phyloP scores from a whole-genome alignment of 2,113 vertebrate species.

The Hemicordylus capensis region DNA sequence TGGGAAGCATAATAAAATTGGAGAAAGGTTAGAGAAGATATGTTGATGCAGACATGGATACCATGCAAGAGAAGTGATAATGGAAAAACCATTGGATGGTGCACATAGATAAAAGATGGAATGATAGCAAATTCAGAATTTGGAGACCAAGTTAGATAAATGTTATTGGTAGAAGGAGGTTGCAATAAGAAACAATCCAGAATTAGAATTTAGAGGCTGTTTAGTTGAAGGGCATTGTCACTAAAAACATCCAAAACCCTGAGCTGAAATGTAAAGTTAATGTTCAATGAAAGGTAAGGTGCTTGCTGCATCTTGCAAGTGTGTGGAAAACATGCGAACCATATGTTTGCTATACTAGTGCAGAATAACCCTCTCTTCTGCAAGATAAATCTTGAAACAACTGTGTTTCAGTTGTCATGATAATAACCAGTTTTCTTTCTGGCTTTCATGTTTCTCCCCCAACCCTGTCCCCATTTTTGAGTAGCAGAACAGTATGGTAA shows the following conservation, averaged over 20 bases:
- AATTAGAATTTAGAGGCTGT: fast-evolving
- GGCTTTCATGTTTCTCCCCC: neutral
- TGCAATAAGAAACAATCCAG: neutral
- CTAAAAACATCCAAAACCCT: neutral
- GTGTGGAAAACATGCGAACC: neutral
- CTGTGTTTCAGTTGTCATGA: neutral
- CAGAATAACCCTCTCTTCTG: neutral
- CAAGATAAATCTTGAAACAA: neutral
- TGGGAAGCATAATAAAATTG: neutral
- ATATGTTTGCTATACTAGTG: neutral
- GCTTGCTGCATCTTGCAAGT: neutral
- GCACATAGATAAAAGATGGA: neutral
- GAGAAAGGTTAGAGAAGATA: neutral
- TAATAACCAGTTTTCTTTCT: neutral
- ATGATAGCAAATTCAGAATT: too few relatives aligned
- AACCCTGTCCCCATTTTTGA: neutral
- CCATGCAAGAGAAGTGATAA: neutral
- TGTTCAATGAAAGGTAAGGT: fast-evolving
- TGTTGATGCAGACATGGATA: neutral
- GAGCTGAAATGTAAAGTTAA: neutral
- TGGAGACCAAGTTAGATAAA: neutral
- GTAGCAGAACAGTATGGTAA: neutral
- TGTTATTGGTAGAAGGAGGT: neutral
- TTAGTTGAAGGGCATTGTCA: neutral
- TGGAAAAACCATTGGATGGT: neutral